A percentile compares a stretch with the other conserved stretches of the same genome.
Evolutionary conservation across 2,797 vertebrate genomes (phyloP).

Genomic region (Manis pentadactyla): DNA sequence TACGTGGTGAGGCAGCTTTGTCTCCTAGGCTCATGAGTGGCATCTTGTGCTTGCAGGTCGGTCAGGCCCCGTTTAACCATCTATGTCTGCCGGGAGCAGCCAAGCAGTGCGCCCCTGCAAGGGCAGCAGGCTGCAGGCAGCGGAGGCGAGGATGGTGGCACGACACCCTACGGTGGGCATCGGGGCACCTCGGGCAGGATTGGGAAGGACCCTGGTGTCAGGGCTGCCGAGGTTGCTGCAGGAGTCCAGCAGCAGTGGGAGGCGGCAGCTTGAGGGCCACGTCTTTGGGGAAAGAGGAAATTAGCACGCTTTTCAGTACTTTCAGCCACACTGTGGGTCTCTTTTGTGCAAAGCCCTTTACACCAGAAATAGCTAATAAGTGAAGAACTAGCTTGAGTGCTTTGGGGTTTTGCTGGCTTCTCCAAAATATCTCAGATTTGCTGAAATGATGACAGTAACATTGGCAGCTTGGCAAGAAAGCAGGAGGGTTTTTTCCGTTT

Average conservation of each 20-base stretch:
- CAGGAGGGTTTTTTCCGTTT: neutral
- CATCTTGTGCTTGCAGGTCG: slow-evolving; percentile 88
- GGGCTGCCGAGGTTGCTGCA: accelerated
- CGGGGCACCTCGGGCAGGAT: accelerated
- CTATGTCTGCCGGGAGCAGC: slow-evolving; percentile 95
- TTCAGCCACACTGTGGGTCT: neutral
- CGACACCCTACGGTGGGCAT: slow-evolving; percentile 92
- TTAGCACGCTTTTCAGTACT: neutral
- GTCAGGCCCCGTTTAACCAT: slow-evolving; percentile 95
- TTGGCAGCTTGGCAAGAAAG: neutral
- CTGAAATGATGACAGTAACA: neutral
- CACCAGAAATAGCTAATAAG: neutral
- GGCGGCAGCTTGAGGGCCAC: neutral
- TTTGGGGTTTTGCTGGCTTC: neutral
- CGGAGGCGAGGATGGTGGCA: slow-evolving; percentile 87
- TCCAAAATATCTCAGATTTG: neutral
- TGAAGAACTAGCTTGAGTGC: neutral
- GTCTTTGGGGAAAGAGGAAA: neutral
- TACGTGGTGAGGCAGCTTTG: accelerated
- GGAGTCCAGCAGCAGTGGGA: neutral
- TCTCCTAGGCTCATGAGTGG: neutral
- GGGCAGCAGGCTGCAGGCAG: slow-evolving; percentile 90
- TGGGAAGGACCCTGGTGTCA: neutral
- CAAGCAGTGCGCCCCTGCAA: slow-evolving; percentile 89
- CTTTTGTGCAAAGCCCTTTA: neutral